These are phyloP conservation scores for Drosophila incognita DNA, from an alignment of 2,888 invertebrate genomes.

Conservation along the genomic window DNA sequence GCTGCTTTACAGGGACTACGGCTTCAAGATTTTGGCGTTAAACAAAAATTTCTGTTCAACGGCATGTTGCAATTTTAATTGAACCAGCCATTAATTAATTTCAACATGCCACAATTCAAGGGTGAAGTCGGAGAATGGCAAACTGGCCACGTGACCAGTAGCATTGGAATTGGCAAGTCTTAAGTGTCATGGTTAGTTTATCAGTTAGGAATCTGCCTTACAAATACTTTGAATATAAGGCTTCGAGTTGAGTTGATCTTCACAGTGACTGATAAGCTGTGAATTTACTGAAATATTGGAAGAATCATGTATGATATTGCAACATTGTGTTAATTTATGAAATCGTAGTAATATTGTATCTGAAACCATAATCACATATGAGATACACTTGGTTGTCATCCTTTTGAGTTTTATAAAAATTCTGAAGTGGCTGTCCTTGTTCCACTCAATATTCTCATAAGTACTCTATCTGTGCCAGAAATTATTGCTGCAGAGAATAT, in stretches of 20 bases:
- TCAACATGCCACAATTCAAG: slow-evolving; percentile 63
- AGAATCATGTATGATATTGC: background rate
- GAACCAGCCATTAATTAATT: slow-evolving; percentile 85
- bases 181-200: slow-evolving; percentile 15
- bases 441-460: no score
- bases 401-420: background rate
- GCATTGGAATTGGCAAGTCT: background rate
- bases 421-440: background rate
- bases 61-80: slow-evolving; percentile 85
- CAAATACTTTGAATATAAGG: background rate
- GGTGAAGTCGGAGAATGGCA: slow-evolving; percentile 7
- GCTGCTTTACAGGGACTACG: slow-evolving; percentile 18
- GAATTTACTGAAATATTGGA: rapidly evolving
- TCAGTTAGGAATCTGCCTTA: slow-evolving; percentile 6
- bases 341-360: background rate
- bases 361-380: background rate
- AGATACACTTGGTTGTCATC: background rate
- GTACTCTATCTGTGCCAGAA: background rate
- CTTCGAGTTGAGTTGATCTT: background rate
- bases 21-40: slow-evolving; percentile 43
- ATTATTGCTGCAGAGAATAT: background rate
- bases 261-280: background rate
- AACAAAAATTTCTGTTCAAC: slow-evolving; percentile 75
- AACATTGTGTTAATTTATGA: background rate
- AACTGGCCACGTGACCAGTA: slow-evolving; percentile 42